phyloP scores from a whole-genome alignment of 2,113 vertebrate genomes.

The Epinephelus moara region DNA sequence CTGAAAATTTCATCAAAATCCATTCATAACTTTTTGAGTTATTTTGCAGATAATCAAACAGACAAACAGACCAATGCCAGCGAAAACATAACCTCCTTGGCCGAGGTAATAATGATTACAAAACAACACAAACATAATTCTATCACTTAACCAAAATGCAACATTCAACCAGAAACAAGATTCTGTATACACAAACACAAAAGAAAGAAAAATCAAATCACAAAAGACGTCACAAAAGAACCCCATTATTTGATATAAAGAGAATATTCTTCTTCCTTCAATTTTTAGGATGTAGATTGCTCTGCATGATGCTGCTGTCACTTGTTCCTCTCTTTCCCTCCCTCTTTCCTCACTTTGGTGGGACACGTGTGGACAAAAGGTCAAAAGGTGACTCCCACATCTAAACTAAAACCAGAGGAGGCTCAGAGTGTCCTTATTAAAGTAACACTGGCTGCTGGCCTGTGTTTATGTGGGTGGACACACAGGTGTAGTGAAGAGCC shows the following conservation, averaged over 20 bases:
- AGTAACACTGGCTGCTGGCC: not conserved
- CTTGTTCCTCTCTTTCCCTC: not conserved
- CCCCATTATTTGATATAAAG: no score
- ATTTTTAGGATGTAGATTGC: not conserved
- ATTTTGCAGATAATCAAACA: no score
- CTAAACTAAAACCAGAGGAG: not conserved
- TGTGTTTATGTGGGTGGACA: slow-evolving; percentile 14
- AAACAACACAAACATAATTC: no score
- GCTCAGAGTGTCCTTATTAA: not conserved
- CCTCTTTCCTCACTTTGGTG: not conserved
- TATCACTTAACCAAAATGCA: no score
- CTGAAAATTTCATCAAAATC: no score
- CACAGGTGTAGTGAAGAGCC: not conserved
- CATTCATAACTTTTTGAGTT: no score
- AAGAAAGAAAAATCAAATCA: no score
- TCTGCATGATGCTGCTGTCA: not conserved
- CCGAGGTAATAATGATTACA: no score
- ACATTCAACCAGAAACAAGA: no score
- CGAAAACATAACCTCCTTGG: no score
- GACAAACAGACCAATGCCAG: no score
- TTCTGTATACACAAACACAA: no score
- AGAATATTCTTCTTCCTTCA: not conserved
- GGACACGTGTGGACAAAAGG: not conserved
- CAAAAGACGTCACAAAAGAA: not conserved
- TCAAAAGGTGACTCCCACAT: not conserved